These are phyloP conservation scores for Ifrita kowaldi DNA, from an alignment of 2,113 vertebrate species.

Conservation along the genomic window DNA sequence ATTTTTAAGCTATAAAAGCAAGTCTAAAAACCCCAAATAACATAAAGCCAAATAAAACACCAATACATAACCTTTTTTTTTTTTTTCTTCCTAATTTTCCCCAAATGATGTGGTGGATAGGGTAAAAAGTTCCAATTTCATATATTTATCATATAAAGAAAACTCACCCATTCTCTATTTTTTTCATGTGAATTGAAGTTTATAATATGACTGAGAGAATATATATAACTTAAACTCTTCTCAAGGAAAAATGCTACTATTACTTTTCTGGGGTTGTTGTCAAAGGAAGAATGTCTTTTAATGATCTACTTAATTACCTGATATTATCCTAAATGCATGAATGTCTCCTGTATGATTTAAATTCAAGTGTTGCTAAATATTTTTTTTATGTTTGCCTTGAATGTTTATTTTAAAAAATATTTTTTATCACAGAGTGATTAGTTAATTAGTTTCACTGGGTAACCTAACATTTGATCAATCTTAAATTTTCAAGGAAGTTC, in stretches of 20 bases:
- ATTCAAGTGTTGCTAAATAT: background rate
- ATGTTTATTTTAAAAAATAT: background rate
- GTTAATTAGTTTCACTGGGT: background rate
- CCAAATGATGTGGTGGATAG: background rate
- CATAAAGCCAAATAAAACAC: background rate
- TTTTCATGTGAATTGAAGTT: background rate
- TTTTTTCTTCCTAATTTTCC: background rate
- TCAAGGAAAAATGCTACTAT: background rate
- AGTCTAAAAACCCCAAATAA: background rate
- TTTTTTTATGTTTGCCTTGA: background rate
- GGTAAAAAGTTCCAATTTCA: background rate
- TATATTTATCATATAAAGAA: background rate
- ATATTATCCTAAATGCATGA: background rate
- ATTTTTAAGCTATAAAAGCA: background rate
- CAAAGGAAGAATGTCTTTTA: background rate
- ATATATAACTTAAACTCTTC: background rate
- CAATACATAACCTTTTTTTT: accelerated
- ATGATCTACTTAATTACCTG: background rate
- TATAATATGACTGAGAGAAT: background rate
- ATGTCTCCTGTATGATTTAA: background rate
- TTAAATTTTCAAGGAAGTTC: background rate
- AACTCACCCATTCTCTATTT: background rate
- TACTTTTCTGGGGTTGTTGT: background rate
- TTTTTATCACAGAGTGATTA: background rate
- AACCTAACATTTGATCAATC: background rate